Evolutionary conservation across 2,797 vertebrate species (phyloP).

Genomic region (Poeciliopsis infans): DNA sequence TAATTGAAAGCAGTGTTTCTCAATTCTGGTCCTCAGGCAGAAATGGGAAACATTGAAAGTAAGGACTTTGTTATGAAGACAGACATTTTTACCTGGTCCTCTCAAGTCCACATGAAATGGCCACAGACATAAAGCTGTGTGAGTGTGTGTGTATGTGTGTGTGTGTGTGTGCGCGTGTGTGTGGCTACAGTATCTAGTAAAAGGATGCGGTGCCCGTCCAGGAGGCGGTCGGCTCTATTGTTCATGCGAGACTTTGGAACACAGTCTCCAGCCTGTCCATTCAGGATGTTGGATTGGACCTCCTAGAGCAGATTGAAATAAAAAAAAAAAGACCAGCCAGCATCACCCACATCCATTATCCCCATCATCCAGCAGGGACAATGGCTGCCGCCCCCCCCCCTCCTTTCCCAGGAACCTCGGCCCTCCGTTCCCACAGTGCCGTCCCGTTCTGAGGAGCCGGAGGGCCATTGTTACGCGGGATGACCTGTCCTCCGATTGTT

Average conservation of each 20-base stretch:
- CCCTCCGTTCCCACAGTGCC: constrained; percentile 72
- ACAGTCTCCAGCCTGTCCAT: constrained; percentile 62
- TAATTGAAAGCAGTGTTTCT: too few species aligned
- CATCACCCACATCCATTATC: constrained; percentile 65
- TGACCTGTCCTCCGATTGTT: constrained; percentile 63
- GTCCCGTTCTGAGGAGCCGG: constrained; percentile 46
- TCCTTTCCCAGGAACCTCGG: constrained; percentile 62
- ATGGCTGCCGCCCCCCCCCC: constrained; percentile 54
- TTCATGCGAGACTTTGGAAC: constrained; percentile 66
- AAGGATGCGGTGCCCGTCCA: constrained; percentile 52
- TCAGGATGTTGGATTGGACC: constrained; percentile 76
- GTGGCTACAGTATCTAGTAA: constrained; percentile 33
- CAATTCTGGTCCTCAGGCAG: too few species aligned
- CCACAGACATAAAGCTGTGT: constrained; percentile 1
- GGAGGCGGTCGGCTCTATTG: constrained; percentile 68
- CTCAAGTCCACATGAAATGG: neutral
- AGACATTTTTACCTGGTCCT: neutral
- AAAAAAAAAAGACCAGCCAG: constrained; percentile 35
- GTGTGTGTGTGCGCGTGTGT: constrained; percentile 33
- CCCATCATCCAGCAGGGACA: constrained; percentile 69
- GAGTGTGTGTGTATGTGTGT: constrained; percentile 26
- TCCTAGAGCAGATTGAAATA: constrained; percentile 39
- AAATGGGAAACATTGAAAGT: too few species aligned
- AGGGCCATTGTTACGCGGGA: constrained; percentile 59
- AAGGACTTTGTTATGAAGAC: neutral